Evolutionary conservation across 1,140 invertebrate species (phyloP).

Genomic region (Aphis craccivora): DNA sequence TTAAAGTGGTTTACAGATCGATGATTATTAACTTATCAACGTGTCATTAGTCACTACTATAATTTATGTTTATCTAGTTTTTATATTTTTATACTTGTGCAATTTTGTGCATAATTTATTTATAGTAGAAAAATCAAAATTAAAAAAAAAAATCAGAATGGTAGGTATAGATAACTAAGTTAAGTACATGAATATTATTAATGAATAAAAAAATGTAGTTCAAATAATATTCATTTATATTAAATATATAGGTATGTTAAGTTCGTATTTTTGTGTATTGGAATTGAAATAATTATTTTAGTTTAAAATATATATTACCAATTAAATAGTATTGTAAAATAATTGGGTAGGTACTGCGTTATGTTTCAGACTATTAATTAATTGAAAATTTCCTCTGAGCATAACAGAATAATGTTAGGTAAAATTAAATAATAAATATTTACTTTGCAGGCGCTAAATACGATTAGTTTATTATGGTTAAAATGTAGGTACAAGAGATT

Average conservation of each 20-base stretch:
- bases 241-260: background rate
- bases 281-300: background rate
- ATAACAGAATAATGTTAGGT: background rate
- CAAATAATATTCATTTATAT: background rate
- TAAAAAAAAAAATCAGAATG: background rate
- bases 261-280: background rate
- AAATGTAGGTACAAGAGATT: background rate
- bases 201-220: background rate
- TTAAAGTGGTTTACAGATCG: too few relatives aligned
- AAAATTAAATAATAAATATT: conserved; percentile 33
- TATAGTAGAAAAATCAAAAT: background rate
- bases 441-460: background rate
- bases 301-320: background rate
- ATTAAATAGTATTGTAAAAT: background rate
- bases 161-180: too few relatives aligned
- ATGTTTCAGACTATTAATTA: conserved; percentile 24
- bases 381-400: background rate
- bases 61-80: background rate
- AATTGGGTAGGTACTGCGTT: background rate
- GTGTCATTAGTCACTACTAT: background rate
- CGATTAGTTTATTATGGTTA: background rate
- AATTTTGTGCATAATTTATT: background rate
- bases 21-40: background rate
- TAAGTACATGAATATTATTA: too few relatives aligned
- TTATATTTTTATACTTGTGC: background rate